Percentiles rank a stretch among this genome's conserved stretches.
Conservation (phyloP, 2,888 invertebrate genomes). For the Yponomeuta evonymella region DNA sequence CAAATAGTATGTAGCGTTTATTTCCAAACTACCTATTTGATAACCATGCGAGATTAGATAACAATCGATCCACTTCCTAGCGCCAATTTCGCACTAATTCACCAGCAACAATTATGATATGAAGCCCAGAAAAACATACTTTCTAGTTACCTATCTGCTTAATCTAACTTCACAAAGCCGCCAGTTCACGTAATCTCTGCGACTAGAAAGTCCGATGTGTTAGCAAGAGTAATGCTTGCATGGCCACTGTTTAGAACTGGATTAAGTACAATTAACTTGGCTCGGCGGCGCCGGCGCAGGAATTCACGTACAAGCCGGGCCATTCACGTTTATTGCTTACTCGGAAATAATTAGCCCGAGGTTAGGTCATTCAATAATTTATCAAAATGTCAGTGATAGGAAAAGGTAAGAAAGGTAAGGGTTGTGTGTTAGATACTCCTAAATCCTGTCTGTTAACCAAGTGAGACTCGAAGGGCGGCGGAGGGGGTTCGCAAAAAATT, state of each 20-base stretch:
- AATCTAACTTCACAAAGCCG: slow-evolving; percentile 42
- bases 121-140: slow-evolving; percentile 26
- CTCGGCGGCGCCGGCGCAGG: not conserved
- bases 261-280: not conserved
- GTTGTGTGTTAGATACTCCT: too few species aligned
- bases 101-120: slow-evolving; percentile 40
- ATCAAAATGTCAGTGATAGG: not conserved
- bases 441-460: too few species aligned
- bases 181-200: slow-evolving; percentile 50
- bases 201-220: slow-evolving; percentile 51
- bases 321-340: not conserved
- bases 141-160: slow-evolving; percentile 40
- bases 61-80: slow-evolving; percentile 37
- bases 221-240: slow-evolving; percentile 21
- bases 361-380: not conserved
- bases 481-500: too few species aligned
- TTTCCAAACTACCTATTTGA: slow-evolving; percentile 18
- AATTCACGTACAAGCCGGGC: not conserved
- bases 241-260: not conserved
- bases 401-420: too few species aligned
- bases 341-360: not conserved
- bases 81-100: slow-evolving; percentile 46
- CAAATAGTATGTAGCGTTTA: not conserved
- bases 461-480: too few species aligned
- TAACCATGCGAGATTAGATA: slow-evolving; percentile 46